Percentiles rank a stretch among this genome's conserved stretches.
Evolutionary conservation across 2,797 vertebrate genomes (phyloP).

Genomic region (Fringilla coelebs): DNA sequence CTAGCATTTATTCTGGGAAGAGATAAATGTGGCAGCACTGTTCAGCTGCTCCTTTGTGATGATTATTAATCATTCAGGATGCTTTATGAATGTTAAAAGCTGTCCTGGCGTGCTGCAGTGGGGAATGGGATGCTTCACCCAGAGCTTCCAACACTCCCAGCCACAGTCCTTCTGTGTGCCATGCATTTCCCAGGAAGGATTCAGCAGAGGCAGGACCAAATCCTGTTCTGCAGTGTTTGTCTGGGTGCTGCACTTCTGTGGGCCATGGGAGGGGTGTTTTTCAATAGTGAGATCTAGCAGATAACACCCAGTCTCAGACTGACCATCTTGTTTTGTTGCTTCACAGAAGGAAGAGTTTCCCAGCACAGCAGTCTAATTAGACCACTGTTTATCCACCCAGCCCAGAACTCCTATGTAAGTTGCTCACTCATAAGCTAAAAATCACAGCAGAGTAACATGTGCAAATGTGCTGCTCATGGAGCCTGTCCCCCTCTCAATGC

Average conservation of each 20-base stretch:
- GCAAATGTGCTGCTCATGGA: not conserved
- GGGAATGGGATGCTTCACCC: not conserved
- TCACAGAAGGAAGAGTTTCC: constrained; percentile 49
- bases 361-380: not conserved
- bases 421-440: not conserved
- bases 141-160: not conserved
- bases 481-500: not conserved
- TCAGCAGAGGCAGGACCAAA: not conserved
- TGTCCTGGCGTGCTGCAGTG: not conserved
- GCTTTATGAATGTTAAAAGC: constrained; percentile 30
- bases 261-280: not conserved
- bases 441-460: not conserved
- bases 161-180: not conserved
- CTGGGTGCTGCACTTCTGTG: not conserved
- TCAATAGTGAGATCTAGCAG: not conserved
- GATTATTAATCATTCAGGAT: constrained; percentile 28
- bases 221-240: not conserved
- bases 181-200: not conserved
- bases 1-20: constrained; percentile 38
- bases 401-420: constrained; percentile 55
- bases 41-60: constrained; percentile 59
- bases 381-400: not conserved
- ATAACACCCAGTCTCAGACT: not conserved
- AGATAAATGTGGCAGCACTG: constrained; percentile 29
- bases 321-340: constrained; percentile 31